phyloP scores from a whole-genome alignment of 2,888 invertebrate species.

The Chloroclysta siterata region DNA sequence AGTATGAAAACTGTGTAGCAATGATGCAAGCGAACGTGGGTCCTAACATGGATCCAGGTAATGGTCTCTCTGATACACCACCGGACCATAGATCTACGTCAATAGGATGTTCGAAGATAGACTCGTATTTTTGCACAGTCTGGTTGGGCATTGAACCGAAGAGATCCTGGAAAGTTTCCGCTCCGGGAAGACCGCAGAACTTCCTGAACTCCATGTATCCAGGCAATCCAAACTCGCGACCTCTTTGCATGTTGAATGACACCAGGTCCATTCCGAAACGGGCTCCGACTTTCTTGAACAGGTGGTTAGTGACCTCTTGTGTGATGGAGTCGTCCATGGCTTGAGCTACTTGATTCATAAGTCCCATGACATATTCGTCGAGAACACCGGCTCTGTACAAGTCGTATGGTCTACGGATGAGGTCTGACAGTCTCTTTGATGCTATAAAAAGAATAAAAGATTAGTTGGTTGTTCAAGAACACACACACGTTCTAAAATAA shows the following conservation, averaged over 20 bases:
- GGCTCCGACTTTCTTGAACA: conserved; percentile 92
- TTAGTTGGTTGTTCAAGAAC: background rate
- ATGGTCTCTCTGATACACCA: conserved; percentile 95
- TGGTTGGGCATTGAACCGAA: conserved; percentile 95
- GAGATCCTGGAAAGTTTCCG: conserved; percentile 91
- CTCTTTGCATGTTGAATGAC: conserved; percentile 96
- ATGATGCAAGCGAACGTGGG: conserved; percentile 97
- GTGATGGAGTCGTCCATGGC: conserved; percentile 98
- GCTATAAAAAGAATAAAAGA: conserved; percentile 81
- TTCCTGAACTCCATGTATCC: conserved; percentile 97
- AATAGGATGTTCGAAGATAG: conserved; percentile 94
- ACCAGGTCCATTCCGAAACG: conserved; percentile 95
- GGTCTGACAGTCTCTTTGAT: conserved; percentile 93
- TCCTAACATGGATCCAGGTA: conserved; percentile 96
- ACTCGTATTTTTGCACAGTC: conserved; percentile 92
- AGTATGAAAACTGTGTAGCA: conserved; percentile 95
- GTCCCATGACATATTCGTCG: conserved; percentile 96
- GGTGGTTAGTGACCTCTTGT: conserved; percentile 94
- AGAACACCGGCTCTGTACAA: conserved; percentile 95
- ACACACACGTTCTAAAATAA: too few species aligned
- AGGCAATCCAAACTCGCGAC: conserved; percentile 95
- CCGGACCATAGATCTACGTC: conserved; percentile 98
- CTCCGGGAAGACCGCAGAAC: conserved; percentile 93
- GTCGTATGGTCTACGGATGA: conserved; percentile 95
- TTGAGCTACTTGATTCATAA: conserved; percentile 97